Base-by-base conservation (phyloP, 2,888 invertebrate species). In the Azorinus chamasolen region DNA sequence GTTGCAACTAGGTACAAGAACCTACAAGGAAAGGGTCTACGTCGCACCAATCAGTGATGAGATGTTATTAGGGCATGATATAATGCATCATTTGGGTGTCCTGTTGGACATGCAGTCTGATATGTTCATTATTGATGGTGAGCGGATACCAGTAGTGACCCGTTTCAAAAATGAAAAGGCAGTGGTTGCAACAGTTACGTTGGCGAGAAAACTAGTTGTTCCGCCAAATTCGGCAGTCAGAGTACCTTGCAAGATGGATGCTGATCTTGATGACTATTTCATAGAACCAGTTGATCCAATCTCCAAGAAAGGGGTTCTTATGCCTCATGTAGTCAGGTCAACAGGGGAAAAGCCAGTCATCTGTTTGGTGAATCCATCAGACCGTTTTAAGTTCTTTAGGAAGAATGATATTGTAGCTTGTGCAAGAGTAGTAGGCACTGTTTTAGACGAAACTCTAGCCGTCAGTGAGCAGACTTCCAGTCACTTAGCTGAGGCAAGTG, bases 201-300 rank as follows among this genome's bases (percentile, higher is more conserved):
- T 69, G 14, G 43, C 58, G 0, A 63, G 46, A 39, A 14, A 12
- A 1, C 3, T 50, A 8, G 18, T 59, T 0, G 41, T 70, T 6
- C 74, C 75, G 0, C 75, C 75, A n/a, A 39, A 75, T 25, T 70
- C 75, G 1, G 64, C 39, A 18, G 41, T 50, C 0, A 45, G 32
- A 10, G 41, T 69, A 5, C 39, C 20, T 12, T 58, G 75, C 25
- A 41, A 50, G n/a, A 18, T 75, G 22, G 45, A 32, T 3, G n/a
- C 0, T 6, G 14, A 63, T 12, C 2, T 64, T 43, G 5, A 43
- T 2, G 27, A 55, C 14, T 69, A 75, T 43, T 16, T 41, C 4
- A 53, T 70, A 6, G 75, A 75, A 50, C 70, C 59, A 25, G 20
- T 2, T 12, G 18, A 55, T 5, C 12, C 18, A 14, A 22, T 55